A percentile compares a stretch with the other conserved stretches of the same genome.
Evolutionary conservation across 2,888 invertebrate species (phyloP).

Genomic region (Drosophila affinis): DNA sequence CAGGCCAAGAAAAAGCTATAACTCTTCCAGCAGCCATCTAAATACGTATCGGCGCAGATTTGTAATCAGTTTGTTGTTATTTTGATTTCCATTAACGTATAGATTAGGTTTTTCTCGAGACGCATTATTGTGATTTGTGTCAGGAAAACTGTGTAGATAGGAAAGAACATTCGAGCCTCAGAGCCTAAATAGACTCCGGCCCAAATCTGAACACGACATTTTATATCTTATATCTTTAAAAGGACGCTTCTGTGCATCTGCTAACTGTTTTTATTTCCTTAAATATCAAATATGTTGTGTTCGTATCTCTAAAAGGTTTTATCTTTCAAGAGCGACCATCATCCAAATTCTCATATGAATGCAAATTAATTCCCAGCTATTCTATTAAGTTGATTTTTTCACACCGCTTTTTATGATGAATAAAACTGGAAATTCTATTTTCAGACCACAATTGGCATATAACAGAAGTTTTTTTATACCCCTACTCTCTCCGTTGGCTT

Average conservation of each 20-base stretch:
- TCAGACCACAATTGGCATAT: constrained; percentile 57
- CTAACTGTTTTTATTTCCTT: constrained; percentile 2
- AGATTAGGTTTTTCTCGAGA: too few relatives aligned
- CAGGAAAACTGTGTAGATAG: too few relatives aligned
- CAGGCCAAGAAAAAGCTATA: too few relatives aligned
- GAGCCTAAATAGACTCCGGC: too few relatives aligned
- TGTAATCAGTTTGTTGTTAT: too few relatives aligned
- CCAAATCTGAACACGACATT: too few relatives aligned
- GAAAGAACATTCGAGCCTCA: too few relatives aligned
- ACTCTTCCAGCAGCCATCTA: too few relatives aligned
- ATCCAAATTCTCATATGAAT: constrained; percentile 51
- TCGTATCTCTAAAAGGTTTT: constrained; percentile 6
- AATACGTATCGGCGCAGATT: too few relatives aligned
- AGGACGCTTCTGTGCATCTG: not conserved
- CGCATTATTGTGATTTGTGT: too few relatives aligned
- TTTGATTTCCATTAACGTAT: too few relatives aligned
- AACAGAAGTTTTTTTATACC: constrained; percentile 32
- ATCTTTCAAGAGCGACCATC: constrained; percentile 32
- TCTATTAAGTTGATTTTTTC: constrained; percentile 25
- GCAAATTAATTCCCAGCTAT: constrained; percentile 57
- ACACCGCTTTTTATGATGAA: constrained; percentile 20
- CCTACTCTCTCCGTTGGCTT: not conserved
- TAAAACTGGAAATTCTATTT: constrained; percentile 49
- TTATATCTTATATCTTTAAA: too few relatives aligned
- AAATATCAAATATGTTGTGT: constrained; percentile 1